Base-by-base conservation (phyloP, 2,797 vertebrate species). In the Phrynocephalus guinanensis region DNA sequence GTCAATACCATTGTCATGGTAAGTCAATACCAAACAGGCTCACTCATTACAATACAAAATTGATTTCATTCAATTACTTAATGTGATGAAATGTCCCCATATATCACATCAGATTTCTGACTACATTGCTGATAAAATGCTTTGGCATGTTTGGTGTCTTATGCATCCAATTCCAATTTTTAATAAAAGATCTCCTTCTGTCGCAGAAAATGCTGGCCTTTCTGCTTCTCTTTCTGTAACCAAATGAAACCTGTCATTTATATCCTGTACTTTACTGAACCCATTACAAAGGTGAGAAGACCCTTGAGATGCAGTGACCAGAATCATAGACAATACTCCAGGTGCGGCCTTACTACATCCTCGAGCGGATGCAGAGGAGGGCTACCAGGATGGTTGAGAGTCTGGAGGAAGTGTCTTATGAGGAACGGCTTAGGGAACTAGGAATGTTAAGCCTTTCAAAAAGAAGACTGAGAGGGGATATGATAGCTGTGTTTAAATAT, bases 261-360 rank as follows among this genome's bases (percentile, higher is more conserved):
- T 60, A 56, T 63, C 67, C 26, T 28, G 30, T 63, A 50, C 75
- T 71, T 83, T 83, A 83, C 2, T 79, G 81, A 83, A 79, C 33
- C 50, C 67, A 72, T 88, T 84, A 84, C 75, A 88, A 79, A 79
- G 73, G 83, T 87, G 16, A 87, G 86, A 66, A 60, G 81, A 66
- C 38, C 5, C 38, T 44, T 33, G 33, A 33, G 33, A 33, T 33
- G 33, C 33, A 33, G 33, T 33, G 33, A 33, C 33, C 33, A 33
- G 33, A 33, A 33, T 33, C 2, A 2, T 33, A 33, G 1, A 33
- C 33, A 33, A 33, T 33, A 33, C 33, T 33, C 33, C 33, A 33
- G 33, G 33, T 33, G 33, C 33, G 33, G 33, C 33, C 33, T 33
- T 33, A 33, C 33, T 33, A 33, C 33, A 33, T 33, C 33, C 33